Evolutionary conservation across 2,113 vertebrate species (phyloP).

Genomic region (Percopsis transmontana): DNA sequence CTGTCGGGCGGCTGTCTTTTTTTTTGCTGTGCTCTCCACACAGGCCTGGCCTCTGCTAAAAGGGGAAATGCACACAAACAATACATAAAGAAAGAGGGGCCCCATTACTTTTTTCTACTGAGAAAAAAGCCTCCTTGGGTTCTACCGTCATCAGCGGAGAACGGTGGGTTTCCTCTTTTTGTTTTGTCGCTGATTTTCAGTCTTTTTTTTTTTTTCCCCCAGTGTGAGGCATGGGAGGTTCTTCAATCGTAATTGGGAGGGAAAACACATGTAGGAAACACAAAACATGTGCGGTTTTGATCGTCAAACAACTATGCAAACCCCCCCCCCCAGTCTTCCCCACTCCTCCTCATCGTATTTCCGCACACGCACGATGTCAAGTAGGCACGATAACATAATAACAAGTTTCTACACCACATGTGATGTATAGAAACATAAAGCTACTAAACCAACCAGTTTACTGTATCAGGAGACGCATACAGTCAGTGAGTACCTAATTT

Average conservation of each 20-base stretch:
- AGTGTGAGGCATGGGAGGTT: conserved; percentile 36
- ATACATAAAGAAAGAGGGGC: not conserved
- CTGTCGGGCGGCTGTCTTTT: conserved; percentile 39
- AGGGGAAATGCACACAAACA: conserved; percentile 53
- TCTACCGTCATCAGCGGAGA: not conserved
- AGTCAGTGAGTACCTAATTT: too few relatives aligned
- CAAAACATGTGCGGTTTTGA: conserved; percentile 64
- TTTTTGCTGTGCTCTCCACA: conserved; percentile 45
- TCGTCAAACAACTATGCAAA: not conserved
- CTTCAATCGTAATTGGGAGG: conserved; percentile 56
- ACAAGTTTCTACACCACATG: too few relatives aligned
- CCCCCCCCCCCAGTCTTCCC: not conserved
- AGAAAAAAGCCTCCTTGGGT: not conserved
- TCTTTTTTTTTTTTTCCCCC: not conserved
- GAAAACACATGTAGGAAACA: conserved; percentile 67
- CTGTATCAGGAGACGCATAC: too few relatives aligned
- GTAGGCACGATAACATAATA: too few relatives aligned
- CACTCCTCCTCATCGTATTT: not conserved
- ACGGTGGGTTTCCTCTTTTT: too few relatives aligned
- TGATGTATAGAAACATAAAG: too few relatives aligned
- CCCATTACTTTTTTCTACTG: not conserved
- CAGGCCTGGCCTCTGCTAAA: conserved; percentile 37
- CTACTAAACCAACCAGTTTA: too few relatives aligned
- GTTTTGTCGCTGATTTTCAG: not conserved
- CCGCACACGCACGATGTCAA: too few relatives aligned